These are phyloP conservation scores for Syndactyla subalaris DNA, from an alignment of 2,797 vertebrate species.

Conservation along the genomic window DNA sequence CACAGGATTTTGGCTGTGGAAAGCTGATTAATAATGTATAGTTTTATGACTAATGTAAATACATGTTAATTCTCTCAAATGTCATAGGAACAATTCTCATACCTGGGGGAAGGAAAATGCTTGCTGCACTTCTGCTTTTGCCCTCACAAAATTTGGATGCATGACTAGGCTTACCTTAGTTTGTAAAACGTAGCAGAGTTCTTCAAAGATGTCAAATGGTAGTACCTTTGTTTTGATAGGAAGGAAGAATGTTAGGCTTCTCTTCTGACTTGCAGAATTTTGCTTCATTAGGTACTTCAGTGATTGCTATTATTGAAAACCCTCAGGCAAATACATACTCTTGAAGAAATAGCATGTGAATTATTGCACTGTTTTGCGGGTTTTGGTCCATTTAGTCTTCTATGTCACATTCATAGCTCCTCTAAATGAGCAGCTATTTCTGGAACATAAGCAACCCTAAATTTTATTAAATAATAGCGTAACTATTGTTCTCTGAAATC, in stretches of 20 bases:
- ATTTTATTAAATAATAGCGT: neutral
- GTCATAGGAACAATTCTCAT: neutral
- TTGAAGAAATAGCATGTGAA: neutral
- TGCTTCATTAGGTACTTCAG: neutral
- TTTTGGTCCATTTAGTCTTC: neutral
- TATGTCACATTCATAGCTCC: neutral
- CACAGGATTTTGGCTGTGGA: neutral
- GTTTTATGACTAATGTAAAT: neutral
- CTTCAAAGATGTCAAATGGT: neutral
- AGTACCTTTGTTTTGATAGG: neutral
- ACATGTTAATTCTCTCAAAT: slow-evolving; percentile 17
- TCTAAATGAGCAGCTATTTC: neutral
- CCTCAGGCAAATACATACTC: neutral
- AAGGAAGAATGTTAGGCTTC: neutral
- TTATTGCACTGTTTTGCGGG: neutral
- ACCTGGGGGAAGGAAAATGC: neutral
- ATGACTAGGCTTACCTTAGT: neutral
- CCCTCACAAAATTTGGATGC: neutral
- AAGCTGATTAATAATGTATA: slow-evolving; percentile 27
- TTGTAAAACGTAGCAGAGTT: neutral
- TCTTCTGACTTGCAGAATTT: neutral
- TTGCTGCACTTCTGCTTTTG: neutral
- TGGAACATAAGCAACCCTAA: rapidly evolving
- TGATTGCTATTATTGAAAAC: neutral
- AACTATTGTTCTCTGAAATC: neutral